phyloP scores from a whole-genome alignment of 53 echinoderm and acorn worm species.

The Zoroaster sp. region DNA sequence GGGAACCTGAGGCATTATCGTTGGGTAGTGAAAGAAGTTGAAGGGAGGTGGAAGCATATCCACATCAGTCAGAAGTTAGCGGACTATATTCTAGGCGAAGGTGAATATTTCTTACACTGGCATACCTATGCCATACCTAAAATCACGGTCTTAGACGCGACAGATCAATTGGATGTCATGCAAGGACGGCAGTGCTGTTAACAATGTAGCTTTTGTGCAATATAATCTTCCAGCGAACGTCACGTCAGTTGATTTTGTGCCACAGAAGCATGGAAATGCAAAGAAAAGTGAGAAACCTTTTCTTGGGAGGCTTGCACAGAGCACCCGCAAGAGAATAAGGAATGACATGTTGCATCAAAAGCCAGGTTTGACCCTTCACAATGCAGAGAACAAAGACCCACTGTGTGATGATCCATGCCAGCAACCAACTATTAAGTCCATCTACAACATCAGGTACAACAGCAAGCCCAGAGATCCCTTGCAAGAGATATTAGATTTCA shows the following conservation, averaged over 20 bases:
- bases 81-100: slow-evolving; percentile 27
- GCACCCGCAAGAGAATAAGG: slow-evolving; percentile 19
- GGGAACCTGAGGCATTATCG: slow-evolving; percentile 52
- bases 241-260: slow-evolving; percentile 20
- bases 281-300: slow-evolving; percentile 34
- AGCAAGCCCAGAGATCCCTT: slow-evolving; percentile 30
- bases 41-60: slow-evolving; percentile 16
- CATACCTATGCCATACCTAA: slow-evolving; percentile 45
- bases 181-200: slow-evolving; percentile 12
- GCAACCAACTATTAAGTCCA: slow-evolving; percentile 29
- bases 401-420: slow-evolving; percentile 42
- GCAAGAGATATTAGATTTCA: slow-evolving; percentile 41
- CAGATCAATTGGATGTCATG: slow-evolving; percentile 38
- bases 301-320: slow-evolving; percentile 23
- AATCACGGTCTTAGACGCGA: slow-evolving; percentile 14
- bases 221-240: slow-evolving; percentile 33
- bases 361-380: slow-evolving; percentile 28
- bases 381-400: slow-evolving; percentile 32
- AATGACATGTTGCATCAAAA: background rate
- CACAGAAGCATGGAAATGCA: slow-evolving; percentile 37
- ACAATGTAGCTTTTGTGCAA: slow-evolving; percentile 48
- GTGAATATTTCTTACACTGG: slow-evolving; percentile 47
- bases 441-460: slow-evolving; percentile 46
- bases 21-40: slow-evolving; percentile 35
- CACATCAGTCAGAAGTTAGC: background rate